Evolutionary conservation across 2,888 invertebrate genomes (phyloP).

Genomic region (Drepanosiphum platanoidis): DNA sequence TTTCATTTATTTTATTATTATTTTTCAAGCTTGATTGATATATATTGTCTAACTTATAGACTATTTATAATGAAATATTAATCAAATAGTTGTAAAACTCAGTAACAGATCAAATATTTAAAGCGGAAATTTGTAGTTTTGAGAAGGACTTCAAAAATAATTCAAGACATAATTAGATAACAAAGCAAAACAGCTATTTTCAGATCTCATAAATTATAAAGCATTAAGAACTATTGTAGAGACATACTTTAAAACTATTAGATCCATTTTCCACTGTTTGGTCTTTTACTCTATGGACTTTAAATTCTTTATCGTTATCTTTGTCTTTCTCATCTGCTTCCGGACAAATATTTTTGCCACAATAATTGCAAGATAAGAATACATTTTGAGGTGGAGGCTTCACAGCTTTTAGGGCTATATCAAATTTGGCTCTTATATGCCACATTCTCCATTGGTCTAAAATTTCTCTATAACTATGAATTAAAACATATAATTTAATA

Average conservation of each 20-base stretch:
- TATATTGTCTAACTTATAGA: too few relatives aligned
- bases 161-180: too few relatives aligned
- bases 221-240: background rate
- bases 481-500: constrained; percentile 62
- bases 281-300: constrained; percentile 49
- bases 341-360: constrained; percentile 90
- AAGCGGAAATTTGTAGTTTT: too few relatives aligned
- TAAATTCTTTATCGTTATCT: constrained; percentile 43
- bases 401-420: constrained; percentile 77
- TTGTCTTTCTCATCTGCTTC: constrained; percentile 40
- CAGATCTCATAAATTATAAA: background rate
- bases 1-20: too few relatives aligned
- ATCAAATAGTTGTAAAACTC: too few relatives aligned
- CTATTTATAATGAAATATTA: too few relatives aligned
- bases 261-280: constrained; percentile 52
- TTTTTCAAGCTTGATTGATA: too few relatives aligned
- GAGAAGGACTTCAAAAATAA: too few relatives aligned
- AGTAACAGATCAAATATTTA: too few relatives aligned
- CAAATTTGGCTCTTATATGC: constrained; percentile 88
- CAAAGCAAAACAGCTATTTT: too few relatives aligned
- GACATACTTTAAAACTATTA: constrained; percentile 49
- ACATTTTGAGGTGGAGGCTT: constrained; percentile 75
- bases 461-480: constrained; percentile 82
- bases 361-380: constrained; percentile 91
- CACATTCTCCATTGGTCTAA: constrained; percentile 92